Evolutionary conservation across 2,113 vertebrate species (phyloP).

Genomic region (Cheirogaleus medius): DNA sequence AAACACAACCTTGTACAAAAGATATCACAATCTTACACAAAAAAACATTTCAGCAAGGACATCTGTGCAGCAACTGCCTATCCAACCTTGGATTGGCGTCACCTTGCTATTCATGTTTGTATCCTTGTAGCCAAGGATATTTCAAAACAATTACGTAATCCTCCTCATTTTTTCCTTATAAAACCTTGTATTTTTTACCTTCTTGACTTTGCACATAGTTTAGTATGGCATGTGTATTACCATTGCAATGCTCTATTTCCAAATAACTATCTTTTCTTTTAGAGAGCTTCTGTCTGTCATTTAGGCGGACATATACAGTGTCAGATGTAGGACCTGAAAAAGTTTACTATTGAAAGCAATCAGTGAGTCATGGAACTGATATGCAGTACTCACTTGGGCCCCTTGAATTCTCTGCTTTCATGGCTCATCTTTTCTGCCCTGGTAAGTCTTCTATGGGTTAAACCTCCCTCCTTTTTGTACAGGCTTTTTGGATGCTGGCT

Average conservation of each 20-base stretch:
- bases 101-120: background rate
- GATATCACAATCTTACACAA: background rate
- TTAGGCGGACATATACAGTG: background rate
- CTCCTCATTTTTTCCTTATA: background rate
- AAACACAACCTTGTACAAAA: background rate
- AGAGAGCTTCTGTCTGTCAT: background rate
- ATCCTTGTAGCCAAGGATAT: background rate
- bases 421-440: background rate
- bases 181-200: background rate
- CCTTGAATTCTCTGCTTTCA: background rate
- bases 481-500: background rate
- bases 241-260: background rate
- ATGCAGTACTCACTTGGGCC: background rate
- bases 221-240: background rate
- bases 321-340: background rate
- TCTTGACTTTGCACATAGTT: background rate
- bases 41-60: background rate
- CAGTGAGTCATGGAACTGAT: too few species aligned
- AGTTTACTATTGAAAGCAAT: background rate
- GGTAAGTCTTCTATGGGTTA: background rate
- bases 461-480: background rate
- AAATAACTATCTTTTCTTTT: background rate
- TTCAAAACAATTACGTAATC: background rate
- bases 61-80: background rate
- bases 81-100: background rate